A percentile compares a stretch with the other conserved stretches of the same genome.
Evolutionary conservation across 2,113 vertebrate species (phyloP).

Genomic region (Limanda limanda): DNA sequence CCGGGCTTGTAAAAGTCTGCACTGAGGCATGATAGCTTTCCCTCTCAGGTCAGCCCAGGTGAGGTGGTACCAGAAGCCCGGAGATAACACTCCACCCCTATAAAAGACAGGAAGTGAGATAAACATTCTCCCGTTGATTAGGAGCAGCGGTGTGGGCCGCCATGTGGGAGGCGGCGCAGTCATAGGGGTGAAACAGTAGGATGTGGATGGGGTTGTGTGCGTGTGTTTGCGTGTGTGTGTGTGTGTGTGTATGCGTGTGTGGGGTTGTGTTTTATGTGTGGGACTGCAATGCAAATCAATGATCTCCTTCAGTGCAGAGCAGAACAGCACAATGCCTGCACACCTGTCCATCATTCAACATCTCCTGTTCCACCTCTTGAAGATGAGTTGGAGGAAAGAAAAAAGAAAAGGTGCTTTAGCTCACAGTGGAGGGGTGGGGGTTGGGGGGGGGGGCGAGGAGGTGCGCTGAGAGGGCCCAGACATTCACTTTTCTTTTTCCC

Average conservation of each 20-base stretch:
- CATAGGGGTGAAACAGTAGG: constrained; percentile 72
- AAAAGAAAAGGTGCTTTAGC: constrained; percentile 61
- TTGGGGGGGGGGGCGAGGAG: constrained; percentile 15
- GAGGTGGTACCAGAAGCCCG: constrained; percentile 53
- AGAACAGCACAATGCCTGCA: constrained; percentile 75
- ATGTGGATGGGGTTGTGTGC: constrained; percentile 40
- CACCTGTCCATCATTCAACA: constrained; percentile 82
- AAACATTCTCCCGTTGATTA: constrained; percentile 70
- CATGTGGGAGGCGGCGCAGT: constrained; percentile 65
- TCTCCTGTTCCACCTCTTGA: constrained; percentile 75
- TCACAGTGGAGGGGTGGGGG: constrained; percentile 59
- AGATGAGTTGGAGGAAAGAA: constrained; percentile 47
- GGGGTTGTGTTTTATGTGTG: constrained; percentile 64
- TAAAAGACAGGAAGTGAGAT: constrained; percentile 75
- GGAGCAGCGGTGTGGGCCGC: constrained; percentile 53
- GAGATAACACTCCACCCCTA: constrained; percentile 68
- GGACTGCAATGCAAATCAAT: constrained; percentile 78
- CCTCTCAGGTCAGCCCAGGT: constrained; percentile 72
- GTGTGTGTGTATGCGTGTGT: constrained; percentile 7
- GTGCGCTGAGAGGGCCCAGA: constrained; percentile 61
- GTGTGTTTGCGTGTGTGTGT: constrained; percentile 5
- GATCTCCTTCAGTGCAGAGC: constrained; percentile 77
- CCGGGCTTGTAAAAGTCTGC: constrained; percentile 34
- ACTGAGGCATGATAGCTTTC: constrained; percentile 55
- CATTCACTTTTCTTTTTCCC: constrained; percentile 71